Percentiles rank a stretch among this genome's conserved stretches.
These are phyloP conservation scores for Agrochola macilenta DNA, from an alignment of 2,888 invertebrate species.

Conservation along the genomic window DNA sequence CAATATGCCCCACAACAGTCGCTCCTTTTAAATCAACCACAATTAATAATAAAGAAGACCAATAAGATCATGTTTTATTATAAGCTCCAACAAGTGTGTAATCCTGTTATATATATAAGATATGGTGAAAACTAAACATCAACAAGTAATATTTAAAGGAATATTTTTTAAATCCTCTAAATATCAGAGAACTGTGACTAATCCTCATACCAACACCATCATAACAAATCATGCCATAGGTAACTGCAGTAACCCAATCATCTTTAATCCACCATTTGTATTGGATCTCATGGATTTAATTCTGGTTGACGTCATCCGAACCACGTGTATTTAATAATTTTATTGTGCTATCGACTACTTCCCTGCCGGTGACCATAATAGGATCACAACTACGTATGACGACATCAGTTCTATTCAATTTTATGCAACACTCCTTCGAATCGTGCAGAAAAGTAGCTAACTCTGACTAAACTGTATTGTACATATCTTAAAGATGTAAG, in stretches of 20 bases:
- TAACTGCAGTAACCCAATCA: background rate
- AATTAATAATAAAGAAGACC: background rate
- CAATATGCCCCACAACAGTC: background rate
- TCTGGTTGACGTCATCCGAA: slow-evolving; percentile 63
- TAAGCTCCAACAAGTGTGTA: slow-evolving; percentile 50
- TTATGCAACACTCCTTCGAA: background rate
- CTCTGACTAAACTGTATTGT: background rate
- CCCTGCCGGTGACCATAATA: slow-evolving; percentile 61
- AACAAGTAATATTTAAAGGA: slow-evolving; percentile 11
- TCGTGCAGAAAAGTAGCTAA: background rate
- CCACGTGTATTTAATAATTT: slow-evolving; percentile 67
- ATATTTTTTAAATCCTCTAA: slow-evolving; percentile 21
- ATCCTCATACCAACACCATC: background rate
- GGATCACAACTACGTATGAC: slow-evolving; percentile 46
- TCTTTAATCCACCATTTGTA: slow-evolving; percentile 16
- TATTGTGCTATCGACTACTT: slow-evolving; percentile 69
- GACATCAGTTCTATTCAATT: background rate
- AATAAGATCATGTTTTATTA: background rate
- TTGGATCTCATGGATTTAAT: slow-evolving; percentile 39
- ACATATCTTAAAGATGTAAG: background rate
- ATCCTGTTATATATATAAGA: slow-evolving; percentile 23
- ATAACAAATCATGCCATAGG: background rate
- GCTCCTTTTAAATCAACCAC: background rate
- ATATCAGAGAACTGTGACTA: slow-evolving; percentile 15
- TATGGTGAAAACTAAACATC: slow-evolving; percentile 2